Evolutionary conservation across 2,888 invertebrate genomes (phyloP).

Genomic region (Poecilobothrus nobilitatus): DNA sequence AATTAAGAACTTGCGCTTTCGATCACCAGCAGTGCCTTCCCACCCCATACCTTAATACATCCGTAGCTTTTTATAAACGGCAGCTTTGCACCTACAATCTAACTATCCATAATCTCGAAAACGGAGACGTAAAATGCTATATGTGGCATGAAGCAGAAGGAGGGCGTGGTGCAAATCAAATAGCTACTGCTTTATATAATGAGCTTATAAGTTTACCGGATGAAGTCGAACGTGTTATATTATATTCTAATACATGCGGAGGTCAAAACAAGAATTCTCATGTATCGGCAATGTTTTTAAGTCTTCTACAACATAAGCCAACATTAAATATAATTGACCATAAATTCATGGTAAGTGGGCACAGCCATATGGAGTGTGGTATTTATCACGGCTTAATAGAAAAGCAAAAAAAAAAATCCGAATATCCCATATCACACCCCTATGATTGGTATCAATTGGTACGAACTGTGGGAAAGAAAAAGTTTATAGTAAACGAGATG

Average conservation of each 20-base stretch:
- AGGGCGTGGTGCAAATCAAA: constrained; percentile 12
- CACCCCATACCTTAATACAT: not conserved
- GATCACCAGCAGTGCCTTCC: constrained; percentile 2
- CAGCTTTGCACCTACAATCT: constrained; percentile 13
- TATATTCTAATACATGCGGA: not conserved
- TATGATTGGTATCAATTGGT: constrained; percentile 17
- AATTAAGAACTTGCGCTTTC: not conserved
- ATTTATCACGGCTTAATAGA: constrained; percentile 12
- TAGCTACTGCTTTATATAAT: constrained; percentile 9
- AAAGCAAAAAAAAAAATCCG: constrained; percentile 12
- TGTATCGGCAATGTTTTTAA: not conserved
- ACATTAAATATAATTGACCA: constrained; percentile 11
- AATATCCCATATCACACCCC: constrained; percentile 13
- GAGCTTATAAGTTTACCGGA: constrained; percentile 7
- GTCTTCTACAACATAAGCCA: not conserved
- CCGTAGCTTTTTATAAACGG: constrained; percentile 10
- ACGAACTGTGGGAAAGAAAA: constrained; percentile 9
- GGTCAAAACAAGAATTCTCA: constrained; percentile 13
- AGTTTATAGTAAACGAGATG: constrained; percentile 11
- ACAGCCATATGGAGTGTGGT: constrained; percentile 16
- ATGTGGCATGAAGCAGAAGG: constrained; percentile 15
- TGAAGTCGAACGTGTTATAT: not conserved
- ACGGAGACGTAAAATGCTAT: not conserved
- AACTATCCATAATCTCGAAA: constrained; percentile 12
- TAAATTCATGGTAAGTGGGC: constrained; percentile 14